phyloP scores from a whole-genome alignment of 2,113 vertebrate species.

The Sardina pilchardus region DNA sequence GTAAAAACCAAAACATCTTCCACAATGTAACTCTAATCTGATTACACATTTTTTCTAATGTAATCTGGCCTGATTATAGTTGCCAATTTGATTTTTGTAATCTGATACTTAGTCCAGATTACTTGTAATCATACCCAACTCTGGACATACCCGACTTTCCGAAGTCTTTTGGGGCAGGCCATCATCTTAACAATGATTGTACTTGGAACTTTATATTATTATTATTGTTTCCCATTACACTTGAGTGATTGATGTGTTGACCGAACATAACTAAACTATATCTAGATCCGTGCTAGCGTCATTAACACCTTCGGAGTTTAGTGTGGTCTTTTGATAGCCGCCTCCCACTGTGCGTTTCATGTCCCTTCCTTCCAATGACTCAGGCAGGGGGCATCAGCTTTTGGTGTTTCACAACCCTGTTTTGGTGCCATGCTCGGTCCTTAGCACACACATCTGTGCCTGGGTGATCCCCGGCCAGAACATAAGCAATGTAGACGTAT shows the following conservation, averaged over 20 bases:
- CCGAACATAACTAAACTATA: not conserved
- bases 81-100: no score
- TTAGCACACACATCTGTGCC: conserved; percentile 21
- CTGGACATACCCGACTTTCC: no score
- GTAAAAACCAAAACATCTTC: no score
- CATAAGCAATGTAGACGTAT: not conserved
- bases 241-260: not conserved
- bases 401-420: conserved; percentile 44
- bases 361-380: conserved; percentile 50
- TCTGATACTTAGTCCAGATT: no score
- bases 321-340: not conserved
- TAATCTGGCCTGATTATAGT: no score
- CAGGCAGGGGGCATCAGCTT: conserved; percentile 33
- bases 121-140: no score
- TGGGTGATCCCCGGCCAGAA: not conserved
- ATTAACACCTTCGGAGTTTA: not conserved
- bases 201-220: not conserved
- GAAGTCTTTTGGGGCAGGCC: no score
- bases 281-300: not conserved
- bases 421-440: conserved; percentile 42
- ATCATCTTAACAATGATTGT: not conserved
- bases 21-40: no score
- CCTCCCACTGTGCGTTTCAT: not conserved
- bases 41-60: no score
- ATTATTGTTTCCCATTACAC: not conserved